Evolutionary conservation across 2,797 vertebrate genomes (phyloP).

Genomic region (Leptodactylus fallax): DNA sequence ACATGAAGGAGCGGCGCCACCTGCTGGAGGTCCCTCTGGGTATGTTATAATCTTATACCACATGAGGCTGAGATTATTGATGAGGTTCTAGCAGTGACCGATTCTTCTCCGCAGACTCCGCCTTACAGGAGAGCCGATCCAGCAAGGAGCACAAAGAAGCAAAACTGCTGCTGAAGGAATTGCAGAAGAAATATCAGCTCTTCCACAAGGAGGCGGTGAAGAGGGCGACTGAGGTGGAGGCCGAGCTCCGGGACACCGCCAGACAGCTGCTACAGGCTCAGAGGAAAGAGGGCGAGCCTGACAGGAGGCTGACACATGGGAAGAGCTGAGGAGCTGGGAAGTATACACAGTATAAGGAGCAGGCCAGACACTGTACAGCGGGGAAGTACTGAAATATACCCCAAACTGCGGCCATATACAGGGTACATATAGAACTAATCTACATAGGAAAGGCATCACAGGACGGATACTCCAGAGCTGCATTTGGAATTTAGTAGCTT

Average conservation of each 20-base stretch:
- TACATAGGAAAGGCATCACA: neutral
- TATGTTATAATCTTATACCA: slow-evolving; percentile 36
- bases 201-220: slow-evolving; percentile 19
- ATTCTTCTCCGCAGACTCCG: slow-evolving; percentile 49
- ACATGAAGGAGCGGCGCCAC: slow-evolving; percentile 66
- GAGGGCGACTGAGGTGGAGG: slow-evolving; percentile 33
- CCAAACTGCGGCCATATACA: neutral
- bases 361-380: neutral
- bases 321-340: neutral
- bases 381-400: neutral
- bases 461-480: neutral
- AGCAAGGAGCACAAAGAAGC: slow-evolving; percentile 67
- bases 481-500: neutral
- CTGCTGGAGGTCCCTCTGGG: slow-evolving; percentile 70
- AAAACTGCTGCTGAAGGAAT: slow-evolving; percentile 67
- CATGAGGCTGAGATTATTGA: no score
- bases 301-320: neutral
- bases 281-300: neutral
- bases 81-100: neutral
- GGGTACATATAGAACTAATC: neutral
- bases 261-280: neutral
- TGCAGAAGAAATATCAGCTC: slow-evolving; percentile 65
- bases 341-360: no score
- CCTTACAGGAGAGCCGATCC: slow-evolving; percentile 61
- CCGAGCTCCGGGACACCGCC: slow-evolving; percentile 8